Evolutionary conservation across 2,113 vertebrate species (phyloP), one percentile per base, ranked within the genome.

Genomic region (Pedionomus torquatus): DNA sequence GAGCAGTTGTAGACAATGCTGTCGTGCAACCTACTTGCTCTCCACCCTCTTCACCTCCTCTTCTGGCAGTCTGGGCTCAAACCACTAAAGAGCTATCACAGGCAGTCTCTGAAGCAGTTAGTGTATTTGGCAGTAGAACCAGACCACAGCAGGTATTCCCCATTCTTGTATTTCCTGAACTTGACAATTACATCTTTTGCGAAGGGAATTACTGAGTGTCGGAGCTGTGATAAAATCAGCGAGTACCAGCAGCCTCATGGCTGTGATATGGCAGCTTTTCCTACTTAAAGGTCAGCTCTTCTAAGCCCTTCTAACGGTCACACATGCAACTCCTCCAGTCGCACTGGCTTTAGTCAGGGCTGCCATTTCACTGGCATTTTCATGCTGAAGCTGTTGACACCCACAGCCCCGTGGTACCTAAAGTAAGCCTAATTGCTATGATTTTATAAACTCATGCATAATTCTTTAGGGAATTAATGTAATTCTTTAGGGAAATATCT

Each of bases 321-420:
- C 1, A 0, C 24, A 23, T 0, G 0, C 37, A 75, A 23, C 21
- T 72, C 31, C 49, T 87, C 24, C 65, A 58, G 13, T 68, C 25
- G 37, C 52, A 20, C 24, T 76, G 44, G 49, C 65, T 90, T 92
- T 83, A 65, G 20, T 93, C 58, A 84, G 25, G 39, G 49, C 57
- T 93, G 48, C 60, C 3, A 0, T 89, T 90, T 87, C 58, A 64
- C n/a, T 81, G 46, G 5, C n/a, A 64, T 79, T 93, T 87, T 82
- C 31, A 8, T 35, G 19, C n/a, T 70, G 31, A 90, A 79, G 17
- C 43, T 87, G 20, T 60, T 64, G 43, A 71, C 21, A 55, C 31
- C 35, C 37, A 48, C 58, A 84, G 74, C 26, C 11, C 28, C 46
- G 24, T 52, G 76, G 9, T 69, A 58, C 37, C n/a, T n/a, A 44